A percentile compares a stretch with the other conserved stretches of the same genome.
phyloP scores from a whole-genome alignment of 2,113 vertebrate species.

The Callithrix jacchus region DNA sequence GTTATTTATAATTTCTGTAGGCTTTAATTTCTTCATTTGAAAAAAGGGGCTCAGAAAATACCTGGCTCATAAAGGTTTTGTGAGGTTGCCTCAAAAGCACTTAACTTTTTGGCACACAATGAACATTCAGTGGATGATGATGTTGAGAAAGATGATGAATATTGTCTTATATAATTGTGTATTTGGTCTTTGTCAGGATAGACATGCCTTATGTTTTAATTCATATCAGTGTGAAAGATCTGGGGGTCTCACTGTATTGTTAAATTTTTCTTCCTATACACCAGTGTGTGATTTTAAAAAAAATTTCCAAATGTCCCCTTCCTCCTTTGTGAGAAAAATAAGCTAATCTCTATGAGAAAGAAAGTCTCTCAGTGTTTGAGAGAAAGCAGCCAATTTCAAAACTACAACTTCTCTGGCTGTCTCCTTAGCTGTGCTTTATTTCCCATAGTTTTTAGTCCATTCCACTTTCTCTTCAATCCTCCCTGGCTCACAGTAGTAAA shows the following conservation, averaged over 20 bases:
- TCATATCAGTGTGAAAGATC: background rate
- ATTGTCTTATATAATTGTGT: background rate
- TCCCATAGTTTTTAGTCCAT: background rate
- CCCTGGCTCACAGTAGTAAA: background rate
- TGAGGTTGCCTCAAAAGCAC: background rate
- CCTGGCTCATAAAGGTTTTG: background rate
- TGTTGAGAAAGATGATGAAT: background rate
- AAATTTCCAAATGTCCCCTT: background rate
- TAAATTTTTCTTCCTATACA: too few relatives aligned
- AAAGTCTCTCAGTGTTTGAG: background rate
- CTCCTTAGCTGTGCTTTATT: background rate
- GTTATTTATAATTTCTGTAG: background rate
- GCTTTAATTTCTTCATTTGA: background rate
- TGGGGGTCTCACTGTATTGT: too few relatives aligned
- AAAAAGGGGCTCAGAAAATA: background rate
- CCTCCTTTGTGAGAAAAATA: background rate
- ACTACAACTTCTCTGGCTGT: background rate
- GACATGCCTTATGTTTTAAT: background rate
- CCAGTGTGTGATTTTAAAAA: background rate
- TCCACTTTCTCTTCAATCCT: background rate
- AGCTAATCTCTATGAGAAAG: background rate
- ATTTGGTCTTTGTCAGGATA: background rate
- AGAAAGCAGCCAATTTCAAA: background rate
- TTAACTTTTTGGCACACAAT: background rate
- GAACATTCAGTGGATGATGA: background rate